Base-by-base conservation (phyloP, 2,888 invertebrate species). In the Bembecia ichneumoniformis region DNA sequence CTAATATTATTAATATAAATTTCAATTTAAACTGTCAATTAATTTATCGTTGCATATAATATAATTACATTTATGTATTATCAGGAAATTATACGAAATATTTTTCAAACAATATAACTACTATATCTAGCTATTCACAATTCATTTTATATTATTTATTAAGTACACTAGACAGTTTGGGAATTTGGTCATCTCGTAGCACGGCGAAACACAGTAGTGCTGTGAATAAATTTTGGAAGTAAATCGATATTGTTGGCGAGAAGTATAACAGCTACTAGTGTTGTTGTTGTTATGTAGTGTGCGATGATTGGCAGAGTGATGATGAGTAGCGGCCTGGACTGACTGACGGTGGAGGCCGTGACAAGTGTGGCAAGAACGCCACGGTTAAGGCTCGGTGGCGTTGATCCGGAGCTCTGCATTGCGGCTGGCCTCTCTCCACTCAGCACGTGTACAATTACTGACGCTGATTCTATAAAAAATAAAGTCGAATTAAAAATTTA, bases 391-490 rank as follows among this genome's bases (percentile, higher is more conserved):
- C 69, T 71, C 1, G 75, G 78, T 0, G 81, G 77, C 1, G 76
- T 70, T 0, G 86, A 77, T 0, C 84, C 79, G 0, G 86, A 87
- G 50, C 88, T 88, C 66, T 91, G 91, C 90, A 91, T 91, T 45
- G 91, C 91, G 34, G 91, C 91, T 52, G 90, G 90, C 55, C 90
- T 80, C 77, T 90, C 91, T 71, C 94, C 94, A 73, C 94, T 94
- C 66, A 94, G 89, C 66, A 94, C 94, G 86, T 94, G 94, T 56
- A 94, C 94, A 68, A 93, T 91, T 65, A 95, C 94, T 64, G 93
- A 93, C 58, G 94, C 94, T 54, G 93, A 92, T 77, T 94, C 94
- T 86, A 91, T 53, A 52, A 47, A 59, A 57, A 62, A 47, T 46
- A 46, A 17, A 43, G 13, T 3, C 36, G 4, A 28, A 43, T 52